Conservation (phyloP, 2,888 invertebrate species). For the Acanthosepion esculentum region DNA sequence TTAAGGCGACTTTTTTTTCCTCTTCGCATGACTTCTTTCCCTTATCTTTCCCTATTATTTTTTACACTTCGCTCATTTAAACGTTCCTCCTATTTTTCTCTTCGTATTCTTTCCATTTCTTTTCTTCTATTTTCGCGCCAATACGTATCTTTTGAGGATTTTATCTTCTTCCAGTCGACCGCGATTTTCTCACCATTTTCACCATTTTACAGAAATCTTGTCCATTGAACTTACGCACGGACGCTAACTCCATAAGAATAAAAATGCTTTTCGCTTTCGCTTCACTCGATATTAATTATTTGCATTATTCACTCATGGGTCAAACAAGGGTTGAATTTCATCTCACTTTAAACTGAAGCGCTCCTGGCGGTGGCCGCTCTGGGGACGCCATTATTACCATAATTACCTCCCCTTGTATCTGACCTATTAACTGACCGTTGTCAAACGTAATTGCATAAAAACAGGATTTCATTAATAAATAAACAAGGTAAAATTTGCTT, state of each 20-base stretch:
- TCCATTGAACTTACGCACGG: too few species aligned
- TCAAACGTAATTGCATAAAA: background rate
- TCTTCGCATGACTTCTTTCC: too few species aligned
- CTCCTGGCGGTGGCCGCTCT: background rate
- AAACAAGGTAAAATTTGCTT: background rate
- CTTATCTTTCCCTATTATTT: too few species aligned
- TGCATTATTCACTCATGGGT: background rate
- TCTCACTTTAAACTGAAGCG: background rate
- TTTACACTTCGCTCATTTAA: too few species aligned
- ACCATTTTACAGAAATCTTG: too few species aligned
- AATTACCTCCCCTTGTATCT: background rate
- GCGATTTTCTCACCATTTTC: too few species aligned
- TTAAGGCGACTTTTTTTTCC: too few species aligned
- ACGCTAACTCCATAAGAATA: background rate
- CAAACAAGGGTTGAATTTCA: background rate
- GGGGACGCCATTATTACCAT: background rate
- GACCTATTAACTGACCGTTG: background rate
- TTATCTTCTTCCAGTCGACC: too few species aligned
- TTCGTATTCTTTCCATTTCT: too few species aligned
- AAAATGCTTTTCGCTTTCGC: background rate
- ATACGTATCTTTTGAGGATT: too few species aligned
- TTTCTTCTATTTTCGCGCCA: too few species aligned
- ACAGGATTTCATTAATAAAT: background rate
- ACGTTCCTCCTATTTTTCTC: too few species aligned
- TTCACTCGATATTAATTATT: background rate